These are phyloP conservation scores for Passer montanus DNA, from an alignment of 2,113 vertebrate genomes.

Conservation along the genomic window DNA sequence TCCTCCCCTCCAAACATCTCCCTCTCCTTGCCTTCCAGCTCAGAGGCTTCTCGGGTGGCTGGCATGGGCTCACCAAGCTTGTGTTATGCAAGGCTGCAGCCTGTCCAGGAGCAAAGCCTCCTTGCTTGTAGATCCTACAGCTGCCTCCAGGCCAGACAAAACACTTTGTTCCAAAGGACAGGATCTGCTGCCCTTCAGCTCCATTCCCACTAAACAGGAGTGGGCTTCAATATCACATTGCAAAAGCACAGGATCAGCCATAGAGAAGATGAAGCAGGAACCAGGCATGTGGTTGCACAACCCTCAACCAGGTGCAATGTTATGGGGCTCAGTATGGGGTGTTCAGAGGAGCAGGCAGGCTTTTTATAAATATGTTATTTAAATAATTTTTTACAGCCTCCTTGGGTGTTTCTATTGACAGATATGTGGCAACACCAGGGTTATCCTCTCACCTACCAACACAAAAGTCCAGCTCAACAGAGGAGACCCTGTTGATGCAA, in stretches of 20 bases:
- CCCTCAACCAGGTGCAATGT: background rate
- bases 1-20: background rate
- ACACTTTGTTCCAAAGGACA: background rate
- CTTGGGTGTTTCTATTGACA: background rate
- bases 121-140: background rate
- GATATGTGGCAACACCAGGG: background rate
- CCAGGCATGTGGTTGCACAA: background rate
- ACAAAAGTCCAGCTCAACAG: background rate
- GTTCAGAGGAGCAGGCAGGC: background rate
- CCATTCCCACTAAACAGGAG: background rate
- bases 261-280: background rate
- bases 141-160: background rate
- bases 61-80: background rate
- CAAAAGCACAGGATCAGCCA: background rate
- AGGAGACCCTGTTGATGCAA: rapidly evolving
- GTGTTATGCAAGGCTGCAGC: background rate
- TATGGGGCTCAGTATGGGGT: rapidly evolving
- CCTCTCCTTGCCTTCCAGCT: background rate
- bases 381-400: background rate
- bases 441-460: background rate
- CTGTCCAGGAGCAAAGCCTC: background rate
- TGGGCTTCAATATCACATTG: background rate
- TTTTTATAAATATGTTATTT: background rate
- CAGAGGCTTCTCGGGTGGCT: rapidly evolving
- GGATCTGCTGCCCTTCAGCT: background rate